Percentiles rank a stretch among this genome's conserved stretches.
Conservation (phyloP, 2,113 vertebrate species). For the Ahaetulla prasina region DNA sequence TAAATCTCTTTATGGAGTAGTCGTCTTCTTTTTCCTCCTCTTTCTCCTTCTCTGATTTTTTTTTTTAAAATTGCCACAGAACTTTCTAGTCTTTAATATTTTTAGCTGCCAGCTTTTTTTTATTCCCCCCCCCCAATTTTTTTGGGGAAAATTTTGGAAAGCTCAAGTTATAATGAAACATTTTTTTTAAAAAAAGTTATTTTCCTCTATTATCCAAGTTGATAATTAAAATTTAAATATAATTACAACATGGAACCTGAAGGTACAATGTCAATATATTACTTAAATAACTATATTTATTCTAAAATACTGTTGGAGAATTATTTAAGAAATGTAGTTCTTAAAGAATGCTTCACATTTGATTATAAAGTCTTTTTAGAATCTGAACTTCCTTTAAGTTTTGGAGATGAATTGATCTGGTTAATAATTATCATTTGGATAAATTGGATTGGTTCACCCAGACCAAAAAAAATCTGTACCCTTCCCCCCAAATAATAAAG, state of each 20-base stretch:
- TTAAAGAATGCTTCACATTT: background rate
- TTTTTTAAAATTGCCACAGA: too few species aligned
- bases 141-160: constrained; percentile 28
- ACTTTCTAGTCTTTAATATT: background rate
- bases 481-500: background rate
- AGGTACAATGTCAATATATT: background rate
- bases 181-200: background rate
- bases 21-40: background rate
- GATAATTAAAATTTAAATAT: background rate
- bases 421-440: background rate
- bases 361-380: background rate
- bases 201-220: background rate
- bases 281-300: background rate
- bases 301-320: background rate
- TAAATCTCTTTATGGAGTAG: background rate
- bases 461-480: background rate
- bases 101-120: background rate
- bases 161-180: constrained; percentile 30
- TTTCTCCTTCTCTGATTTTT: background rate
- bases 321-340: background rate
- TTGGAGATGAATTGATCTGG: background rate
- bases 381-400: background rate
- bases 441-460: background rate
- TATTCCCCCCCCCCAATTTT: constrained; percentile 22
- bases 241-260: background rate